These are phyloP conservation scores for Chauna torquata DNA, from an alignment of 2,113 vertebrate species.

Conservation along the genomic window DNA sequence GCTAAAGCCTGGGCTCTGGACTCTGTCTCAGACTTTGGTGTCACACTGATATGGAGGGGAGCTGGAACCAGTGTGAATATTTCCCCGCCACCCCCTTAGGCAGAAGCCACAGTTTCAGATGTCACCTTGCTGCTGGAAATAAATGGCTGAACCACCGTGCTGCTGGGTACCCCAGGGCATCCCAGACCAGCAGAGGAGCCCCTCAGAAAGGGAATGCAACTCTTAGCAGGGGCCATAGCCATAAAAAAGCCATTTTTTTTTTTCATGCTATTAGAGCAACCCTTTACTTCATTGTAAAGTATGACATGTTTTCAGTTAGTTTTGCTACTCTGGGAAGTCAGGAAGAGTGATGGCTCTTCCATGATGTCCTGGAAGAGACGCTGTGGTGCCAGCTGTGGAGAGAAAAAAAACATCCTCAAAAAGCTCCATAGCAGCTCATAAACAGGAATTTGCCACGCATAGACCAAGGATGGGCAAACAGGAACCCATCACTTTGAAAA, in stretches of 20 bases:
- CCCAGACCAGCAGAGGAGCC: not conserved
- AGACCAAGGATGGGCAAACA: not conserved
- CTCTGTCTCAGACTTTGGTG: rapidly evolving
- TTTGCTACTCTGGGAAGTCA: not conserved
- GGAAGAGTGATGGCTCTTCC: too few species aligned
- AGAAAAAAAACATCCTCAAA: not conserved
- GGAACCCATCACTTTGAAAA: not conserved
- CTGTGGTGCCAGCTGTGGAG: not conserved
- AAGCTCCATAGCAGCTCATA: not conserved
- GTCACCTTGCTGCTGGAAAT: not conserved
- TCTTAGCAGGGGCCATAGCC: not conserved
- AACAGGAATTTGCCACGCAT: not conserved
- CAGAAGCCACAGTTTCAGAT: not conserved
- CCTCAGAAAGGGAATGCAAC: not conserved
- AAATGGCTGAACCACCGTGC: rapidly evolving
- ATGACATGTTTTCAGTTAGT: not conserved
- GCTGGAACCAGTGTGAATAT: not conserved
- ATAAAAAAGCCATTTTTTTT: not conserved
- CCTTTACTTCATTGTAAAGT: not conserved
- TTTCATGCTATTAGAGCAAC: not conserved
- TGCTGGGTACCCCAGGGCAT: not conserved
- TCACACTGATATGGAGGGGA: not conserved
- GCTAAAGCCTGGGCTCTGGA: not conserved
- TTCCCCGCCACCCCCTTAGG: not conserved
- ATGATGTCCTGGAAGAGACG: not conserved